These are phyloP conservation scores for Thalpophila matura DNA, from an alignment of 2,888 invertebrate species.

Conservation along the genomic window DNA sequence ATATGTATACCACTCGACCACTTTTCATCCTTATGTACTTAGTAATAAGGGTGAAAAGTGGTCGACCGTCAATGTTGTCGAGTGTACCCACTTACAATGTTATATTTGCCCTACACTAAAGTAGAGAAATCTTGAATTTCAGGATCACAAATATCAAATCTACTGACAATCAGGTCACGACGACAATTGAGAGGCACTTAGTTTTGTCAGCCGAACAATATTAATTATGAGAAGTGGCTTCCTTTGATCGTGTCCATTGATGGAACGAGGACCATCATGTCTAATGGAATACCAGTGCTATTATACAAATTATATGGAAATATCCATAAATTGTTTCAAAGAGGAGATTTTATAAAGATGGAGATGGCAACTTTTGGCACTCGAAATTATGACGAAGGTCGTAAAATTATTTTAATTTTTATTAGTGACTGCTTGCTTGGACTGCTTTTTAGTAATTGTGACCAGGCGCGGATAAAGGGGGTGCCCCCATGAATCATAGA, in stretches of 20 bases:
- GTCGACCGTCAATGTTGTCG: too few relatives aligned
- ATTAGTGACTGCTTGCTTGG: too few relatives aligned
- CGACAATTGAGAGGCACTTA: conserved; percentile 8
- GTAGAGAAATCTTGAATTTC: background rate
- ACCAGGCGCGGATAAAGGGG: too few relatives aligned
- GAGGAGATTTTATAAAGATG: too few relatives aligned
- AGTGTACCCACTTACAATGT: too few relatives aligned
- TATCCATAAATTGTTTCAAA: background rate
- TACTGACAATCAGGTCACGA: conserved; percentile 1
- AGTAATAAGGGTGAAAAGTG: too few relatives aligned
- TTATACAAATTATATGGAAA: background rate
- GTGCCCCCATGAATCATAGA: too few relatives aligned
- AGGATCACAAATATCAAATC: background rate
- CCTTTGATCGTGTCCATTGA: conserved; percentile 31
- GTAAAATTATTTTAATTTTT: background rate
- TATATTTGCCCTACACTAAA: too few relatives aligned
- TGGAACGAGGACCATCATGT: conserved; percentile 4
- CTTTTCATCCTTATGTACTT: too few relatives aligned
- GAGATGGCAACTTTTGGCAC: too few relatives aligned
- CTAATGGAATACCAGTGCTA: conserved; percentile 11
- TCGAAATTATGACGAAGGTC: background rate
- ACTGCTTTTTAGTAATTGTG: too few relatives aligned
- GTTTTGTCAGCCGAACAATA: conserved; percentile 18
- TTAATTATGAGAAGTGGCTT: conserved; percentile 29
- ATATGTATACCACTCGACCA: too few relatives aligned